phyloP scores from a whole-genome alignment of 2,113 vertebrate genomes.

The Panthera leo region DNA sequence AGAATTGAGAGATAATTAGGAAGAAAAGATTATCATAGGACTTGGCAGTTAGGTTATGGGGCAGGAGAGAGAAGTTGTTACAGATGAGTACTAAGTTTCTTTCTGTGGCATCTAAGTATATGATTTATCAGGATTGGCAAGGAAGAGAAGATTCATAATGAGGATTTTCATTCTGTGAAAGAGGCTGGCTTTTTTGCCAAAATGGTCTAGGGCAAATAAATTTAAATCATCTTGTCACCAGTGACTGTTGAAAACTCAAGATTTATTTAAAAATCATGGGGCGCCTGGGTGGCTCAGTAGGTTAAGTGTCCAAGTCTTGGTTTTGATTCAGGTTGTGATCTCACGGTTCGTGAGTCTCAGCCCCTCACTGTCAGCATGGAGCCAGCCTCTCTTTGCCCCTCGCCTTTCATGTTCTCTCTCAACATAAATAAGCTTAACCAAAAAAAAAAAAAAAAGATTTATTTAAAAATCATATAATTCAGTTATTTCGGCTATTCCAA shows the following conservation, averaged over 20 bases:
- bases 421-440: no score
- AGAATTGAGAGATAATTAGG: neutral
- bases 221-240: neutral
- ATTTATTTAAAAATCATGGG: slow-evolving; percentile 12
- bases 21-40: neutral
- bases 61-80: neutral
- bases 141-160: neutral
- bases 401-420: no score
- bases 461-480: slow-evolving; percentile 42
- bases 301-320: no score
- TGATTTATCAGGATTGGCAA: neutral
- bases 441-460: neutral
- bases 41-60: neutral
- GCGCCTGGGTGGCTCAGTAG: no score
- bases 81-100: neutral
- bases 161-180: neutral
- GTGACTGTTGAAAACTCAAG: neutral
- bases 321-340: no score
- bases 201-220: neutral
- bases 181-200: neutral
- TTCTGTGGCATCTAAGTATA: neutral
- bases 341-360: no score
- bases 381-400: no score
- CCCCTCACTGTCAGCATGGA: no score
- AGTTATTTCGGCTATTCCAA: neutral